Conservation (phyloP, 2,888 invertebrate species). For the Nasonovia ribisnigri region DNA sequence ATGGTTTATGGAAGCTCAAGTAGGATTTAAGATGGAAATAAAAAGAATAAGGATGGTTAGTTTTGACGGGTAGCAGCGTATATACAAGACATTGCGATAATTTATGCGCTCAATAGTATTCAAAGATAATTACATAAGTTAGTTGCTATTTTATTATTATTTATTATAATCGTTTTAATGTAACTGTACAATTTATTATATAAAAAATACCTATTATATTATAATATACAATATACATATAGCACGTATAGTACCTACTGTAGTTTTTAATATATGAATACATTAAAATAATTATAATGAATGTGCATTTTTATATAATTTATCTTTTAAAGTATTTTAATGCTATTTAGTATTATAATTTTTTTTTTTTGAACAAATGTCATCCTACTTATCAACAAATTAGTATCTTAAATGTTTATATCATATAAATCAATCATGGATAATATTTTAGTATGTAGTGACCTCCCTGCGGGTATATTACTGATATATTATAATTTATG, state of each 20-base stretch:
- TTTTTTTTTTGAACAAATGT: neutral
- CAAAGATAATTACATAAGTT: neutral
- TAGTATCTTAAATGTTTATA: neutral
- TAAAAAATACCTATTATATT: neutral
- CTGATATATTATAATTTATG: neutral
- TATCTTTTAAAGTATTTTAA: neutral
- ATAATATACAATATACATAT: neutral
- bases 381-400: neutral
- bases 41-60: conserved; percentile 49
- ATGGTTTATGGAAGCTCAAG: conserved; percentile 51
- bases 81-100: neutral
- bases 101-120: conserved; percentile 14
- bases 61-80: conserved; percentile 33
- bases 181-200: neutral
- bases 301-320: neutral
- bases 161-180: neutral
- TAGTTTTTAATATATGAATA: neutral
- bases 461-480: neutral
- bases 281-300: neutral
- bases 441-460: neutral
- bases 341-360: neutral
- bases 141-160: neutral
- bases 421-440: neutral
- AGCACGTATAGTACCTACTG: neutral
- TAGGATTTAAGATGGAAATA: conserved; percentile 53